A percentile compares a stretch with the other conserved stretches of the same genome.
Conservation (phyloP, 1,140 invertebrate genomes). For the Procambarus clarkii region DNA sequence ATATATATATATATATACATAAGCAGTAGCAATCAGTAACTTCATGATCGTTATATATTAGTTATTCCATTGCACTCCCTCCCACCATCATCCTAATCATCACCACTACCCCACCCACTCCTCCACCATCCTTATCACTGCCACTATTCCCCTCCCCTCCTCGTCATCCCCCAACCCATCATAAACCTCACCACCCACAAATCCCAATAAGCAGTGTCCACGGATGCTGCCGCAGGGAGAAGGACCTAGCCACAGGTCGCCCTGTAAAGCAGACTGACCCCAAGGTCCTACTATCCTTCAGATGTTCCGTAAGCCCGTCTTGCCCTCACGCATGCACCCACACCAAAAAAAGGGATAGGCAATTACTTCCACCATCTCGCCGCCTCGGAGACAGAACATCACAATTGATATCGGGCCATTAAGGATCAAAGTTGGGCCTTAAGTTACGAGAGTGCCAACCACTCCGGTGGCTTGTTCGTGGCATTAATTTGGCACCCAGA, state of each 20-base stretch:
- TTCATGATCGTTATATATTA: background rate
- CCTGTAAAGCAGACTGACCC: slow-evolving; percentile 16
- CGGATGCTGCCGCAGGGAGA: background rate
- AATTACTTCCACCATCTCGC: slow-evolving; percentile 46
- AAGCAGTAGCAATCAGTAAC: background rate
- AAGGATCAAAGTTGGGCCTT: slow-evolving; percentile 39
- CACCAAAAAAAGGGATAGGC: slow-evolving; percentile 36
- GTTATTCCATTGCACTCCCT: too few relatives aligned
- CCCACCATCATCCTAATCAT: too few relatives aligned
- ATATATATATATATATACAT: slow-evolving; percentile 31
- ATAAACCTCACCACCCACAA: slow-evolving; percentile 8
- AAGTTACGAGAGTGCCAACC: slow-evolving; percentile 47
- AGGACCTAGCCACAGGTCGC: background rate
- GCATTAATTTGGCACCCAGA: slow-evolving; percentile 44
- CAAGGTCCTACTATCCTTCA: background rate
- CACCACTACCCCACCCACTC: too few relatives aligned
- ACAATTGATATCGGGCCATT: slow-evolving; percentile 58
- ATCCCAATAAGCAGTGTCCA: slow-evolving; percentile 10
- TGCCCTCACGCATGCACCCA: background rate
- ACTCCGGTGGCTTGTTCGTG: background rate
- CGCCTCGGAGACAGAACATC: slow-evolving; percentile 53
- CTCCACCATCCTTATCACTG: too few relatives aligned
- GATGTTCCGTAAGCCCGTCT: slow-evolving; percentile 17
- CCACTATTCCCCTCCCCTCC: slow-evolving; percentile 19
- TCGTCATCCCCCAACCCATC: slow-evolving; percentile 7